These are phyloP conservation scores for Caenorhabditis sp. DNA, from an alignment of 2,888 invertebrate species.

Conservation along the genomic window DNA sequence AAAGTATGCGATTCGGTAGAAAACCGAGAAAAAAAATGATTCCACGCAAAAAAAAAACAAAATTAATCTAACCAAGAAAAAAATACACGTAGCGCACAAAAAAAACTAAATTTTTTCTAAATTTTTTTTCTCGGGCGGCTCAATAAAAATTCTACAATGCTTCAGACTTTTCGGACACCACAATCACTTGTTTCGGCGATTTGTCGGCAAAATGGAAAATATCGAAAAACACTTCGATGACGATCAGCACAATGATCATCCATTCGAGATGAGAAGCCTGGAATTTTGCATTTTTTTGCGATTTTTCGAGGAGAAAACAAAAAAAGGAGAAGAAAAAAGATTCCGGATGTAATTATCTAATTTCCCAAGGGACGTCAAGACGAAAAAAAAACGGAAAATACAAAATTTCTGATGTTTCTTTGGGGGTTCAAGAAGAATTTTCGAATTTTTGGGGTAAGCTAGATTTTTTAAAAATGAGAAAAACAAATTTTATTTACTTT, in stretches of 20 bases:
- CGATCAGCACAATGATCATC: conserved; percentile 94
- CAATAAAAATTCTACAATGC: too few relatives aligned
- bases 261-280: conserved; percentile 85
- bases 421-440: too few relatives aligned
- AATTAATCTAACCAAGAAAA: conserved; percentile 2
- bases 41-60: neutral
- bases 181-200: conserved; percentile 25
- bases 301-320: neutral
- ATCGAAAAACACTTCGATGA: conserved; percentile 82
- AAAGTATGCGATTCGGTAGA: neutral
- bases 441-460: too few relatives aligned
- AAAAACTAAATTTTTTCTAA: conserved; percentile 6
- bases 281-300: neutral
- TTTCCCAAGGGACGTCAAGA: conserved; percentile 1
- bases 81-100: conserved; percentile 1
- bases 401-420: too few relatives aligned
- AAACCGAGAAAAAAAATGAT: neutral
- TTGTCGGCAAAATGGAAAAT: conserved; percentile 55
- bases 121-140: too few relatives aligned
- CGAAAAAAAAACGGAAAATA: neutral
- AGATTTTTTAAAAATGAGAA: too few relatives aligned
- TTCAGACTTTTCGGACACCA: conserved; percentile 10
- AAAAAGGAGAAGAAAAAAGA: neutral
- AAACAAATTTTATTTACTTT: too few relatives aligned
- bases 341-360: neutral